Base-by-base conservation (phyloP, 2,888 invertebrate genomes). In the Nemoura dubitans region DNA sequence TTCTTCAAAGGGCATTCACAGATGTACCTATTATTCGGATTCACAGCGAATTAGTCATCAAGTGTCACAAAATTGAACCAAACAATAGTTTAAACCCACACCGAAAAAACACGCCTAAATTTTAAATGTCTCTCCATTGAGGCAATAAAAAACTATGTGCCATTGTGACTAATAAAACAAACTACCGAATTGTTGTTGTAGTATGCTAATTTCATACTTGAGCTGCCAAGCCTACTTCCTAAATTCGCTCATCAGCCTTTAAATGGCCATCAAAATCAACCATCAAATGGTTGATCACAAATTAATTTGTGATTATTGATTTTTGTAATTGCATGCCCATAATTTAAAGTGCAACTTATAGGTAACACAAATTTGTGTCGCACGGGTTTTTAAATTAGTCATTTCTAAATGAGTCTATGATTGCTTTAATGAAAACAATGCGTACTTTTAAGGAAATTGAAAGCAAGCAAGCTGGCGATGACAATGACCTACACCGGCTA, bases 121-220 rank as follows among this genome's bases (percentile, higher is more conserved):
- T 59, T 59, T 59, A 59, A 59, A 59, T 59, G 59, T 59, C 59
- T 59, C 59, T 59, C 14, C 36, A 6, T 2, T 59, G 59, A 59
- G 59, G 14, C 59, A 59, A 59, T 14, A 59, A 59, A 59, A 59
- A 59, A 59, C 59, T 59, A 14, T 2, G 59, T 10, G 59, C 16
- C 59, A 59, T 59, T 10, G 2, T 59, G 59, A 59, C 59, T 59
- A 59, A 59, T 59, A 59, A 59, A 21, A 59, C 59, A 59, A 59
- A 59, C 59, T 59, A 21, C 59, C 59, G 59, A 59, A 59, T 59
- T 59, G 59, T 59, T 59, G 59, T 59, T 14, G 59, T 59, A 59
- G 59, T 59, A 59, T 59, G 59, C 1, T 59, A 59, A 59, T 59
- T 59, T 59, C 59, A 59, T 59, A 59, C 59, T 59, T 59, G 59